Conservation (phyloP, 1,140 invertebrate genomes). For the Drosophila arizonae region DNA sequence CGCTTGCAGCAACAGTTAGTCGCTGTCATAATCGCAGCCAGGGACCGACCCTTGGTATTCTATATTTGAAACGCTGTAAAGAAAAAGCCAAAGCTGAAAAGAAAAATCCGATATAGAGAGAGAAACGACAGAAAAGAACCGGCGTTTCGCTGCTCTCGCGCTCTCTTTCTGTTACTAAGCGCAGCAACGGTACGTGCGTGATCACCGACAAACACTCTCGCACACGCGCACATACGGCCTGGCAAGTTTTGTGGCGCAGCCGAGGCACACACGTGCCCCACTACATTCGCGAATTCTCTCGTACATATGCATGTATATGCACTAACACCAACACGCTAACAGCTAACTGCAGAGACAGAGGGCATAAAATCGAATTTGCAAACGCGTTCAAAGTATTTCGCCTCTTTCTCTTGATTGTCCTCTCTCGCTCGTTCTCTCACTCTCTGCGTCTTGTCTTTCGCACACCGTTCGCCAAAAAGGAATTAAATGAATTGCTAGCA, state of each 20-base stretch:
- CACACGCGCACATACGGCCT: constrained; percentile 20
- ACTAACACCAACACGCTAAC: constrained; percentile 26
- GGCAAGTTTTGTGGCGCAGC: constrained; percentile 37
- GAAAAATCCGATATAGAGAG: constrained; percentile 51
- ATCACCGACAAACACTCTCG: constrained; percentile 57
- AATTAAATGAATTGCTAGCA: constrained; percentile 48
- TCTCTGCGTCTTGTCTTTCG: constrained; percentile 23
- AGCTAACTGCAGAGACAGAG: constrained; percentile 24
- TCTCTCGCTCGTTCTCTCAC: constrained; percentile 8
- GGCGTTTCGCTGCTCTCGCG: constrained; percentile 67
- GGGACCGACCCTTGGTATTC: constrained; percentile 75
- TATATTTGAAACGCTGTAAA: constrained; percentile 80
- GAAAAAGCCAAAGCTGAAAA: constrained; percentile 58
- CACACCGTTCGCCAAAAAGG: constrained; percentile 43
- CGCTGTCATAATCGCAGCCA: constrained; percentile 44
- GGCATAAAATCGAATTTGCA: constrained; percentile 57
- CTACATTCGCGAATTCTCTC: constrained; percentile 73
- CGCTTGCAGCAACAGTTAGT: constrained; percentile 38
- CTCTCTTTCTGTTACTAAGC: constrained; percentile 65
- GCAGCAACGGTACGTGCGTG: constrained; percentile 65
- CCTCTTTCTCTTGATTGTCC: constrained; percentile 10
- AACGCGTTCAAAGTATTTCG: constrained; percentile 69
- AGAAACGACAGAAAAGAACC: constrained; percentile 60
- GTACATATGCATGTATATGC: constrained; percentile 23
- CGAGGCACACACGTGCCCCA: constrained; percentile 77